Evolutionary conservation across 2,113 vertebrate genomes (phyloP), one percentile per base, ranked within the genome.

Genomic region (Spermophilus dauricus): DNA sequence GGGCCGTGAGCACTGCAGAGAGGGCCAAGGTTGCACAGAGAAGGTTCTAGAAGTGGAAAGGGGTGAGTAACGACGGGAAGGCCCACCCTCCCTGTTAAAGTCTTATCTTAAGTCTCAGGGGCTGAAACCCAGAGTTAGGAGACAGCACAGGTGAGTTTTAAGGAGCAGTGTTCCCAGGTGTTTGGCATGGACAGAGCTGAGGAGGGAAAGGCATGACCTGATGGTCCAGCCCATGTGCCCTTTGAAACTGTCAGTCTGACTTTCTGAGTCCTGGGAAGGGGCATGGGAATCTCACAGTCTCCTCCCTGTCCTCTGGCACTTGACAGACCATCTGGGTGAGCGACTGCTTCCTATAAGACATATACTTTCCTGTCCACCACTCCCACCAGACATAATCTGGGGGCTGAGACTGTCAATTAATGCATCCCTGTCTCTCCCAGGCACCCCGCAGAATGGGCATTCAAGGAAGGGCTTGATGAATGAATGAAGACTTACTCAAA

Each of bases 381-480:
- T 34, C 48, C 83, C 39, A 14, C 10, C 37, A 48, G 65, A 67
- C 28, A 63, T 42, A 39, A 24, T 69, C 5, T 0, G 1, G 81
- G 48, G 65, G 63, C 78, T 12, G 22, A 58, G 56, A 48, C 32
- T 5, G 22, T 42, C 45, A 12, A 39, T 16, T 28, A 37, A 32
- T 2, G 39, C 1, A 3, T 10, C 20, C 28, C 78, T 26, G 28
- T 65, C 37, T 65, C 37, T 72, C 32, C 5, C 4, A 1, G 67
- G 37, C 10, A 28, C n/a, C 0, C 0, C 1, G 17, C 48, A n/a
- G n/a, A 20, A 58, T 5, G 51, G 84, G 45, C 51, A 28, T n/a
- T 72, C 34, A 53, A 72, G 20, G 8, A 77, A 58, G 63, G 14
- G 9, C 72, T 30, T 53, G 58, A 80, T 39, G n/a, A 83, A 86